Evolutionary conservation across 2,888 invertebrate genomes (phyloP), one percentile per base, ranked within the genome.

Genomic region (Agrochola macilenta): DNA sequence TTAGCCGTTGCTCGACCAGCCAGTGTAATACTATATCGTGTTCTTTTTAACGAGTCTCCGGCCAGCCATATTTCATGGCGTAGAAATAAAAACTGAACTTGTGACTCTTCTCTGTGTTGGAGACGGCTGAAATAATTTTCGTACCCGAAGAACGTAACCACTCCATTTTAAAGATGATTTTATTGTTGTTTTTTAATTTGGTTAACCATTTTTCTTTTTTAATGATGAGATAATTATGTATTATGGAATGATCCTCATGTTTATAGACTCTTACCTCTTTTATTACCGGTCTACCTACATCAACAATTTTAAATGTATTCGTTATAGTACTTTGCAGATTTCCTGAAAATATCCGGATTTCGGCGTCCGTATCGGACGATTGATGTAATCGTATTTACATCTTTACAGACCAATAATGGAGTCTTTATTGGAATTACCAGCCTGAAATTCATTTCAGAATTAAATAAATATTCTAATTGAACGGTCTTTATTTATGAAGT

Each of bases 1-100:
- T 94, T 93, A 94, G 91, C 91, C 92, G 90, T 89, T 91, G 91
- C 92, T 90, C 90, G 89, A 91, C 94, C 90, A 92, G 91, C 93
- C 92, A 89, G 87, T 92, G 93, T 94, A 94, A 94, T 94, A 93
- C 93, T 91, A 92, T 94, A 94, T 93, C 95, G 93, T 93, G 93
- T 93, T 94, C 93, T 94, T 95, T 95, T 95, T 95, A 95, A 95
- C 94, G 94, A 94, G 92, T 93, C 94, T 93, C 93, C 88, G 79
- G 93, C 89, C 90, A 90, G 88, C 92, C 89, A 94, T 95, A 93
- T 93, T 94, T 95, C 93, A 94, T 93, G 92, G 87, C 85, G 90
- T 83, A 87, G 90, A 92, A 94, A 94, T 94, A 94, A 94, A 95
- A 95, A 94, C 91, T 89, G 81, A 90, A 91, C 93, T 91, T 90